Evolutionary conservation across 2,888 invertebrate species (phyloP).

Genomic region (Macrosoma leucophasiata): DNA sequence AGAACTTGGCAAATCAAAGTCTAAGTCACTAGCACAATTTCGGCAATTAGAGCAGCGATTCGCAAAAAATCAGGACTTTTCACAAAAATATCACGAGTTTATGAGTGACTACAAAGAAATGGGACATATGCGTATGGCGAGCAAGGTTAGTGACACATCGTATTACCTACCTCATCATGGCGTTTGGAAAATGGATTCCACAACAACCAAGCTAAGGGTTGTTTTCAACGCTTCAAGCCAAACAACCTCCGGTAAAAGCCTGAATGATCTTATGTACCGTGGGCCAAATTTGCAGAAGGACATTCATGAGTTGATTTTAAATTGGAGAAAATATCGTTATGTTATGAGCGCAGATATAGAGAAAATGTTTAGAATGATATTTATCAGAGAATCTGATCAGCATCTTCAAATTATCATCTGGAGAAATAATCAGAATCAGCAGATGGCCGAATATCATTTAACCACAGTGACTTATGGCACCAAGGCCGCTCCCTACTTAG

Average conservation of each 20-base stretch:
- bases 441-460: slow-evolving; percentile 16
- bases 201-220: slow-evolving; percentile 19
- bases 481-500: slow-evolving; percentile 8
- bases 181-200: slow-evolving; percentile 15
- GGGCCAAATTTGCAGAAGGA: slow-evolving; percentile 18
- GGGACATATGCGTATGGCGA: slow-evolving; percentile 15
- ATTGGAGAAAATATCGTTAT: slow-evolving; percentile 15
- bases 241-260: slow-evolving; percentile 8
- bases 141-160: background rate
- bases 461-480: slow-evolving; percentile 15
- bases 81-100: slow-evolving; percentile 13
- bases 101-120: slow-evolving; percentile 15
- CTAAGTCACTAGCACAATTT: slow-evolving; percentile 15
- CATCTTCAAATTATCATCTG: slow-evolving; percentile 18
- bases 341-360: slow-evolving; percentile 14
- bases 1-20: slow-evolving; percentile 16
- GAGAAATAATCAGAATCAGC: slow-evolving; percentile 8
- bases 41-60: slow-evolving; percentile 17
- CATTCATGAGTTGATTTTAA: slow-evolving; percentile 12
- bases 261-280: slow-evolving; percentile 12
- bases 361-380: slow-evolving; percentile 10
- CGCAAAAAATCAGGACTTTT: slow-evolving; percentile 9
- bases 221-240: slow-evolving; percentile 21
- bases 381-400: slow-evolving; percentile 1
- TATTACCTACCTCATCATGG: slow-evolving; percentile 20